Base-by-base conservation (phyloP, 2,797 vertebrate species). In the Gymnothorax javanicus region DNA sequence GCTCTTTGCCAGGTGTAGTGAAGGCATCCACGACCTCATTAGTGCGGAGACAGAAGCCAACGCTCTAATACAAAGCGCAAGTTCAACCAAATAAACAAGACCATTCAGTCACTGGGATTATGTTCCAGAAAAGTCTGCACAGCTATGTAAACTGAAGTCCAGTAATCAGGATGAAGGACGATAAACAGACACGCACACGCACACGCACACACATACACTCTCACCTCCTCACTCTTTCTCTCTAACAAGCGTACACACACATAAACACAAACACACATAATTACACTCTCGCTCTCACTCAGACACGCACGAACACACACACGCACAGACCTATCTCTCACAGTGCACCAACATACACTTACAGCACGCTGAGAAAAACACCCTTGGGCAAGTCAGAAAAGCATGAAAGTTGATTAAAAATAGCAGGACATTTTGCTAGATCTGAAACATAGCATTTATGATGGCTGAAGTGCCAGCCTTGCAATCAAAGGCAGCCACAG, bases 21-120 rank as follows among this genome's bases (percentile, higher is more conserved):
- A 58, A 60, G 82, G 60, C 58, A 60, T 60, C 58, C 57, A 15
- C 8, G 54, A 83, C 82, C 82, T 83, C 82, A n/a, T 83, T 57
- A 83, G 56, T 7, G 82, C 8, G n/a, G 56, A 33, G 56, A 25
- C 25, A 33, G 25, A 59, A 59, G 25, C n/a, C 56, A 52, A 27
- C 11, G 33, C 43, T 54, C 15, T 54, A 54, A 54, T 79, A 50
- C 52, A 79, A 79, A 50, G 20, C 15, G 11, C 52, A 79, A 54
- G 50, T 7, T 11, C 75, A 54, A 17, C 75, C 50, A 54, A 52
- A 50, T 77, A 23, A 54, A 79, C 52, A 79, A 79, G 43, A 4
- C 3, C 50, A 11, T 54, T 79, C 43, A 23, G 75, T 54, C 75
- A n/a, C 13, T 33, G 9, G 71, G 25, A 43, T 8, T 0, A 12